phyloP scores from a whole-genome alignment of 1,140 invertebrate genomes.

The Nymphalis io region DNA sequence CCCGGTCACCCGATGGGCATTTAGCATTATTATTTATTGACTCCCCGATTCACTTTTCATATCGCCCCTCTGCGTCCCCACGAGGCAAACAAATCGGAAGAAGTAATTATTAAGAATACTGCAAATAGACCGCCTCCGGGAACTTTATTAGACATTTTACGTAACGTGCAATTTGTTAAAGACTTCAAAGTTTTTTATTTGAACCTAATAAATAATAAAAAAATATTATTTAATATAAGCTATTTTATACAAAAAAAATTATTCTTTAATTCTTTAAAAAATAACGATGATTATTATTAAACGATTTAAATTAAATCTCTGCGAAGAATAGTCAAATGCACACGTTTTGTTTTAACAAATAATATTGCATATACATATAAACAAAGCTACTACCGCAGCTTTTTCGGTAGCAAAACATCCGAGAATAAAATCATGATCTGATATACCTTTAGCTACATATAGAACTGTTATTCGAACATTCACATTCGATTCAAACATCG shows the following conservation, averaged over 20 bases:
- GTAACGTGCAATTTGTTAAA: slow-evolving; percentile 40
- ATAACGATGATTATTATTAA: too few species aligned
- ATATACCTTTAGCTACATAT: slow-evolving; percentile 1
- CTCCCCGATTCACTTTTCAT: slow-evolving; percentile 73
- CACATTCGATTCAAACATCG: slow-evolving; percentile 43
- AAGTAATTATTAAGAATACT: slow-evolving; percentile 79
- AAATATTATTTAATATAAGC: neutral
- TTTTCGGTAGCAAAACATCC: neutral
- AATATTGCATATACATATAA: too few species aligned
- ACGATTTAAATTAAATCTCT: too few species aligned
- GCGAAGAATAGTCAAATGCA: too few species aligned
- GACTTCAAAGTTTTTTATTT: slow-evolving; percentile 21
- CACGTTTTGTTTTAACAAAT: too few species aligned
- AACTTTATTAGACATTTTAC: slow-evolving; percentile 53
- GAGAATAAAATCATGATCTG: neutral
- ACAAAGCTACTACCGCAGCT: too few species aligned
- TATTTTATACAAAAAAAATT: too few species aligned
- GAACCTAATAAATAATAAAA: neutral
- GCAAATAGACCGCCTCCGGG: slow-evolving; percentile 63
- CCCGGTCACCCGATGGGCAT: slow-evolving; percentile 69
- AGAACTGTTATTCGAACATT: slow-evolving; percentile 16
- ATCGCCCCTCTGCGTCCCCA: slow-evolving; percentile 57
- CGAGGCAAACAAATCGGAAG: slow-evolving; percentile 74
- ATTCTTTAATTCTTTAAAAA: too few species aligned
- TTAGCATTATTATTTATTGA: slow-evolving; percentile 79